A percentile compares a stretch with the other conserved stretches of the same genome.
Evolutionary conservation across 2,888 invertebrate species (phyloP).

Genomic region (Philhelius pedissequus): DNA sequence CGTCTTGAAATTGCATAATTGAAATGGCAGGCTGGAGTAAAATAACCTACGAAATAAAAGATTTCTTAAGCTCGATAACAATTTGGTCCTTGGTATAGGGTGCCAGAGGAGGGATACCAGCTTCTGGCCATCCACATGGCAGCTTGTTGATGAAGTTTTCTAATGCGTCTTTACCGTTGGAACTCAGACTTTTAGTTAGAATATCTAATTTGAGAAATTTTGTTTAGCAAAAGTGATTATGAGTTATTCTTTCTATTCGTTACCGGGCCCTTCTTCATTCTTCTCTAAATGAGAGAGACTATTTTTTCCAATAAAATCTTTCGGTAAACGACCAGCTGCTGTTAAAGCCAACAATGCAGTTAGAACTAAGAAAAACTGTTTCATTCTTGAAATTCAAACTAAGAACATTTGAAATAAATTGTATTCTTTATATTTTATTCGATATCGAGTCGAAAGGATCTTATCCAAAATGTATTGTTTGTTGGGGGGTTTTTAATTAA

Average conservation of each 20-base stretch:
- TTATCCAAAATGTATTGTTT: not conserved
- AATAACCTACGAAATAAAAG: constrained; percentile 73
- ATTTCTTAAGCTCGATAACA: constrained; percentile 70
- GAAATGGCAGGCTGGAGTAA: no score
- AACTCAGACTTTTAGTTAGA: not conserved
- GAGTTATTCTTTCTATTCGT: not conserved
- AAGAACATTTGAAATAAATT: not conserved
- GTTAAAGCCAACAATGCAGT: not conserved
- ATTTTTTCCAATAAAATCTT: not conserved
- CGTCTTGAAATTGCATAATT: not conserved
- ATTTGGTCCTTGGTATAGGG: constrained; percentile 75
- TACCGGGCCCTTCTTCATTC: not conserved
- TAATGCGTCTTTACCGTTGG: constrained; percentile 70
- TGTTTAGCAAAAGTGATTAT: not conserved
- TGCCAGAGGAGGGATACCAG: constrained; percentile 75
- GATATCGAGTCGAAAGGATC: not conserved
- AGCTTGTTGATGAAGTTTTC: constrained; percentile 71
- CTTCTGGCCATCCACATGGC: constrained; percentile 75
- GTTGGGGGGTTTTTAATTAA: not conserved
- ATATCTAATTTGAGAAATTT: not conserved
- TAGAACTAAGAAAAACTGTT: not conserved
- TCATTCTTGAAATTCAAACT: not conserved
- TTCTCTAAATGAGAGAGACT: not conserved
- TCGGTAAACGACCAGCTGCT: not conserved
- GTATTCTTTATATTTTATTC: not conserved